phyloP scores from a whole-genome alignment of 2,888 invertebrate species.

The Clostera curtula region DNA sequence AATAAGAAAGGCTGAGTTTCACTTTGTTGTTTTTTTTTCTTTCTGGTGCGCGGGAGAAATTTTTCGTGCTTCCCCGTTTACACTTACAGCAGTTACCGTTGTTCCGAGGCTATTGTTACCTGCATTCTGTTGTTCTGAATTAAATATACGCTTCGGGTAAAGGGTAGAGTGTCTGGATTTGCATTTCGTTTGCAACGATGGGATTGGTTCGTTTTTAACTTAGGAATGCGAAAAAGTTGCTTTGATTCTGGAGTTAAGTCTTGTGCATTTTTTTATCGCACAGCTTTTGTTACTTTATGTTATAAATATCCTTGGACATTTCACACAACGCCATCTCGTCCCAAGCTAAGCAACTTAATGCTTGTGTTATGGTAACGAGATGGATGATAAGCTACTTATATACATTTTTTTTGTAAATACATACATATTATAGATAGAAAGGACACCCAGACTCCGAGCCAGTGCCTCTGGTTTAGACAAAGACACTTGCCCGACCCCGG shows the following conservation, averaged over 20 bases:
- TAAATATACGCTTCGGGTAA: conserved; percentile 61
- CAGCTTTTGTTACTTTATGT: not conserved
- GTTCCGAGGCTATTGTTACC: conserved; percentile 60
- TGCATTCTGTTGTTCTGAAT: conserved; percentile 61
- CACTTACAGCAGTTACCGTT: conserved; percentile 69
- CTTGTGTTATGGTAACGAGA: no score
- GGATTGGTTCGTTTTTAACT: conserved; percentile 34
- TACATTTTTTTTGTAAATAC: no score
- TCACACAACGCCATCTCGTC: no score
- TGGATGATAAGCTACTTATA: no score
- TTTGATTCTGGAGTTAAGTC: conserved; percentile 23
- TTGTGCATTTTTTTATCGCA: not conserved
- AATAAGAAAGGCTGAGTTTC: conserved; percentile 73
- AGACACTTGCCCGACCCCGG: no score
- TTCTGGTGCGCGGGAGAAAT: conserved; percentile 37
- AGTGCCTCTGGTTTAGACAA: no score
- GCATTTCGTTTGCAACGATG: conserved; percentile 65
- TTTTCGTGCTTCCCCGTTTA: conserved; percentile 69
- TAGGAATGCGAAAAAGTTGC: conserved; percentile 27
- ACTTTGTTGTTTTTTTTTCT: conserved; percentile 63
- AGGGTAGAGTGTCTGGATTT: conserved; percentile 70
- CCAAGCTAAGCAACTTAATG: no score
- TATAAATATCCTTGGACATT: no score
- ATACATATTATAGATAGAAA: no score
- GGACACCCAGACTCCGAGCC: no score